phyloP scores from a whole-genome alignment of 2,797 vertebrate species.

The Tauraco hartlaubi region DNA sequence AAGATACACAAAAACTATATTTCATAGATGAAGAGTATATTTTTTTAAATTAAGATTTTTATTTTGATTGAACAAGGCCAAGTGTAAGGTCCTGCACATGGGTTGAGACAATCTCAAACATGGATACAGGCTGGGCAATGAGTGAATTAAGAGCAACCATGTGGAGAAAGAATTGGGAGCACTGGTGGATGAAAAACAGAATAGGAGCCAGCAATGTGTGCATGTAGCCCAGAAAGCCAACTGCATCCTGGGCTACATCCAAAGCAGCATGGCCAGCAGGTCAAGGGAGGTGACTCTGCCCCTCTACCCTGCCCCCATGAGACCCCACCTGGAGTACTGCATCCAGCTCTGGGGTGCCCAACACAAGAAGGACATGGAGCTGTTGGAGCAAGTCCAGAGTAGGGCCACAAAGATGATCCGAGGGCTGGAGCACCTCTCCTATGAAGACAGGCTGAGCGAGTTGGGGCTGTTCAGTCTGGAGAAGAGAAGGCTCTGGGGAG shows the following conservation, averaged over 20 bases:
- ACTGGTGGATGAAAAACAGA: neutral
- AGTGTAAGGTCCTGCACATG: neutral
- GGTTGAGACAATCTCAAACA: neutral
- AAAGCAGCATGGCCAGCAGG: accelerated
- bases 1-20: neutral
- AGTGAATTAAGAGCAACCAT: neutral
- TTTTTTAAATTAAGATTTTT: neutral
- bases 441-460: neutral
- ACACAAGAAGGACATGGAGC: neutral
- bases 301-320: accelerated
- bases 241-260: accelerated
- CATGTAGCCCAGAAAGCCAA: neutral
- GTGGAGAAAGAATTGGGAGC: accelerated
- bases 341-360: accelerated
- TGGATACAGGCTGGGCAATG: neutral
- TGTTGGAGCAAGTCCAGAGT: accelerated
- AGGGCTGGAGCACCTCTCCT: neutral
- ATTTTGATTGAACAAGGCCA: neutral
- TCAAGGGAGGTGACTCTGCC: neutral
- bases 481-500: accelerated
- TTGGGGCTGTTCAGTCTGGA: neutral
- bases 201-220: accelerated
- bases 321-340: accelerated
- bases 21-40: neutral
- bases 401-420: neutral